Base-by-base conservation (phyloP, 2,888 invertebrate genomes). In the Aromia moschata region DNA sequence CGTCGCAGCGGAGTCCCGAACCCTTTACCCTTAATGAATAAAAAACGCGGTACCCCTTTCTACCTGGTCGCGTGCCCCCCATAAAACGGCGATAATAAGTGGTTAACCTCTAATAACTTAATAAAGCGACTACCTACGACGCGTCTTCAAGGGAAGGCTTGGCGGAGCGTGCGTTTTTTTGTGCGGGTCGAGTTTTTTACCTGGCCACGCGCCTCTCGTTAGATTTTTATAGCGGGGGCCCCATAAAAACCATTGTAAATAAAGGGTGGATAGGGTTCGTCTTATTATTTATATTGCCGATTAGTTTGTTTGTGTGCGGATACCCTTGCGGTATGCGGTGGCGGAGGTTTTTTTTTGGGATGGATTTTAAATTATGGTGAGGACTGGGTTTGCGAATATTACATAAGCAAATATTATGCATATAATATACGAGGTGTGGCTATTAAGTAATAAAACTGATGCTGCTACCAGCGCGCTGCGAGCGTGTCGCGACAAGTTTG, bases 71-170 rank as follows among this genome's bases (percentile, higher is more conserved):
- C 79, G 79, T 79, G 79, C 74, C 69, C 74, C 72, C 74, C 76
- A 79, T 77, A 77, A 78, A 78, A 76, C 72, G 62, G 65, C 67
- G 68, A 74, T 77, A 77, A 77, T 77, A 76, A 77, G 77, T 76
- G 78, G 78, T 77, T 77, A 77, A 78, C 78, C 77, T 74, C 78
- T 74, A 77, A 79, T 78, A 77, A 78, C 78, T 79, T 79, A 79
- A 79, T 79, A 77, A 78, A 77, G 68, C 62, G 65, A 60, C 67
- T 62, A 62, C 70, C 68, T 69, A 58, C 56, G 60, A 64, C 66
- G 64, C 64, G 56, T 55, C 65, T 63, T 66, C 63, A 54, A 62
- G 60, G 60, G 62, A 61, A 62, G 62, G 12, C 77, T 76, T 77
- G 70, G 58, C 60, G n/a, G n/a, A n/a, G n/a, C n/a, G n/a, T n/a